Percentiles rank a stretch among this genome's conserved stretches.
Evolutionary conservation across 2,888 invertebrate species (phyloP).

Genomic region (Embidobia sp.): DNA sequence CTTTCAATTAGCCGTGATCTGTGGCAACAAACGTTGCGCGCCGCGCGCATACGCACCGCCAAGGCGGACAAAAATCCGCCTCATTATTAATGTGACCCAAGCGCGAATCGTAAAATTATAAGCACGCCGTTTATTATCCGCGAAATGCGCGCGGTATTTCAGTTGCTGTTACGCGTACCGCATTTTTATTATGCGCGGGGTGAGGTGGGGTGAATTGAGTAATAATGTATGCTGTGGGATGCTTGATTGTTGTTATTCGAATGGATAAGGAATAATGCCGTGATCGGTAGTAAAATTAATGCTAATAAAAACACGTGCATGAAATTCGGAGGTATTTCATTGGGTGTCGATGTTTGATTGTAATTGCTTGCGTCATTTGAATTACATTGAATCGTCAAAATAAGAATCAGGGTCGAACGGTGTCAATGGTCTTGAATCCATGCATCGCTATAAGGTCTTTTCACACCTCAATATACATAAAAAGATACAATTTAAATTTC

Average conservation of each 20-base stretch:
- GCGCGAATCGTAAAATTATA: constrained; percentile 54
- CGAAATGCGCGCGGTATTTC: constrained; percentile 40
- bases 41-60: too few relatives aligned
- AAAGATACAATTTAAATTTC: too few relatives aligned
- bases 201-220: constrained; percentile 17
- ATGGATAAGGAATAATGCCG: constrained; percentile 14
- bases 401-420: too few relatives aligned
- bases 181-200: constrained; percentile 3
- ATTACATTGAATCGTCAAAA: too few relatives aligned
- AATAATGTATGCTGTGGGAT: constrained; percentile 9
- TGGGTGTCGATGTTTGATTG: too few relatives aligned
- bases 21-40: constrained; percentile 29
- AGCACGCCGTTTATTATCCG: constrained; percentile 56
- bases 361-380: too few relatives aligned
- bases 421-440: too few relatives aligned
- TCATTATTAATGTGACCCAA: constrained; percentile 50
- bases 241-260: constrained; percentile 25
- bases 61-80: constrained; percentile 35
- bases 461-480: too few relatives aligned
- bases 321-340: too few relatives aligned
- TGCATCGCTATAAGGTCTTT: too few relatives aligned
- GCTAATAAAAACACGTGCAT: too few relatives aligned
- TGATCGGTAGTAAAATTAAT: constrained; percentile 10
- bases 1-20: constrained; percentile 57
- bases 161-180: constrained; percentile 42